These are phyloP conservation scores for Schizopygopsis malacanthus DNA, from an alignment of 2,797 vertebrate species.

Conservation along the genomic window DNA sequence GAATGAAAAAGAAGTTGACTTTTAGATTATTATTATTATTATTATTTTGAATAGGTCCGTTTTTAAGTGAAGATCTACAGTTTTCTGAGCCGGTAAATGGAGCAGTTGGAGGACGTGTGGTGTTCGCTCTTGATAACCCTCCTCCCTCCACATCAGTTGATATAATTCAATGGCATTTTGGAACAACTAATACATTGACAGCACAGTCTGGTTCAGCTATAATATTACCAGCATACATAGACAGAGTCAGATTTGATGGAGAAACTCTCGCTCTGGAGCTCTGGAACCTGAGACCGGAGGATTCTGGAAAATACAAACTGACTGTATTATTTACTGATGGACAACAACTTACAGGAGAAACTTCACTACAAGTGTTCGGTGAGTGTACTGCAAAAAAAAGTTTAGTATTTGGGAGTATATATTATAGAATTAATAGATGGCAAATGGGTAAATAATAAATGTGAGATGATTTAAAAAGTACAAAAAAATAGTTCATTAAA, in stretches of 20 bases:
- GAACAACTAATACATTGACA: accelerated
- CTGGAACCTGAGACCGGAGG: not conserved
- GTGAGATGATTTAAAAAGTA: not conserved
- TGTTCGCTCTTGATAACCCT: not conserved
- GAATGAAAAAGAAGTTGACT: no score
- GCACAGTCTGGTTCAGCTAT: accelerated
- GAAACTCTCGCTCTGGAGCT: not conserved
- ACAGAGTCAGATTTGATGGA: not conserved
- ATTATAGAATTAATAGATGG: not conserved
- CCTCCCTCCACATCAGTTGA: accelerated
- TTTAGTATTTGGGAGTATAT: not conserved
- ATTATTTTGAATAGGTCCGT: not conserved
- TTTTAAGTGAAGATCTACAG: not conserved
- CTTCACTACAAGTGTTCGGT: not conserved
- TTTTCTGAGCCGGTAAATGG: not conserved
- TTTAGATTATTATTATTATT: no score
- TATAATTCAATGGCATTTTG: accelerated
- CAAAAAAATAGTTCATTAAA: no score
- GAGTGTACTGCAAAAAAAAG: not conserved
- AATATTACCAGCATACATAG: accelerated
- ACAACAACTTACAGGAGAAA: accelerated
- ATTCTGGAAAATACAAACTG: not conserved
- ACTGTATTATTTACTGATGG: not conserved
- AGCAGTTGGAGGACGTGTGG: not conserved
- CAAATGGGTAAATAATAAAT: not conserved